Conservation (phyloP, 2,113 vertebrate genomes). For the Mastomys natalensis region DNA sequence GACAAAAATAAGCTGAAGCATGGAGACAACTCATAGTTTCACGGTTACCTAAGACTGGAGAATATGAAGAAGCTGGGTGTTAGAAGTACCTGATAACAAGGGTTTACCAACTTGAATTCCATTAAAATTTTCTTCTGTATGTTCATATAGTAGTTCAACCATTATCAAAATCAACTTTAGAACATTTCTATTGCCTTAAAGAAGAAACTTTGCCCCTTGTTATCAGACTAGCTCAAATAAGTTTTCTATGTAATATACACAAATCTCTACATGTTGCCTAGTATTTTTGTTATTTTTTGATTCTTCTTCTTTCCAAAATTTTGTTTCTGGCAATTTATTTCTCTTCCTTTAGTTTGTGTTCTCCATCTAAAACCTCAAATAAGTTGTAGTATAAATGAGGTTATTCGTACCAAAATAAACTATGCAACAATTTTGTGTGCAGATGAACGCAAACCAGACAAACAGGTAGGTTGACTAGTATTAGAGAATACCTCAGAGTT, state of each 20-base stretch:
- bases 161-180: slow-evolving; percentile 32
- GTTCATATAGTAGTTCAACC: background rate
- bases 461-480: slow-evolving; percentile 1
- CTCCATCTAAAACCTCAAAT: slow-evolving; percentile 38
- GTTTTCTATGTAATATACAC: background rate
- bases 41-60: background rate
- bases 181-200: background rate
- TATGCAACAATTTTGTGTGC: background rate
- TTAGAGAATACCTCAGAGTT: background rate
- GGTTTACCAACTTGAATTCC: background rate
- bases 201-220: background rate
- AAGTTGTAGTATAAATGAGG: slow-evolving; percentile 17
- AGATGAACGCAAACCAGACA: slow-evolving; percentile 1
- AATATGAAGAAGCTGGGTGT: background rate
- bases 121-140: slow-evolving; percentile 23
- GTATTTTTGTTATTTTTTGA: slow-evolving; percentile 18
- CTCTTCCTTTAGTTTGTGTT: background rate
- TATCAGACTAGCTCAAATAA: background rate
- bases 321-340: slow-evolving; percentile 14
- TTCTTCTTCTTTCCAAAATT: background rate
- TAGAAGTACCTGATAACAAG: background rate
- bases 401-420: slow-evolving; percentile 51
- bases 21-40: background rate
- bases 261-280: background rate
- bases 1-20: background rate